phyloP scores from a whole-genome alignment of 2,888 invertebrate species.

The Epinotia brunnichana region DNA sequence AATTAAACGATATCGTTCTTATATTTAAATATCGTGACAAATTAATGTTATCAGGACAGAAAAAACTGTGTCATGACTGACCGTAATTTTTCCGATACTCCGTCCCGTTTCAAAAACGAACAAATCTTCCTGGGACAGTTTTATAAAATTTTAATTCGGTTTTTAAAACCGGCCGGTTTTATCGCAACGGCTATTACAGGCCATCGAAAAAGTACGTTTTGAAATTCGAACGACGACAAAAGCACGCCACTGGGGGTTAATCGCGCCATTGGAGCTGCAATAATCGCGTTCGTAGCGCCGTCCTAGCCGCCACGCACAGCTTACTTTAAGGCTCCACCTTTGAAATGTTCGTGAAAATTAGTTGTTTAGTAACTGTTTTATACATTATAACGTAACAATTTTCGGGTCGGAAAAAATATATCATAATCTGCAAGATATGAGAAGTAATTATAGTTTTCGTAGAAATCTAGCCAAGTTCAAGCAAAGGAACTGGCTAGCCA shows the following conservation, averaged over 20 bases:
- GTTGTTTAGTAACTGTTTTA: no score
- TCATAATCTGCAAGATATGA: no score
- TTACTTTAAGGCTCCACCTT: no score
- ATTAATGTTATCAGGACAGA: background rate
- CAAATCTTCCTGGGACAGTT: background rate
- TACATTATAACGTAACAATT: no score
- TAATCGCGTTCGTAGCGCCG: slow-evolving; percentile 65
- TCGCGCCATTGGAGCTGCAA: slow-evolving; percentile 68
- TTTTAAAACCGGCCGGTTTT: slow-evolving; percentile 40
- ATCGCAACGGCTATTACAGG: slow-evolving; percentile 41
- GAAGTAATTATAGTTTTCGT: no score
- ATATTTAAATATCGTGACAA: background rate
- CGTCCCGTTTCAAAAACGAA: slow-evolving; percentile 11
- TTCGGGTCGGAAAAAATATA: no score
- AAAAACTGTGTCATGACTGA: background rate
- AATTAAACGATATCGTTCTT: no score
- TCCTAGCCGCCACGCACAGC: slow-evolving; percentile 33
- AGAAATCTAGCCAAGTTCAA: no score
- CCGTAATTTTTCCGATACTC: background rate
- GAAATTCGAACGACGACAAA: slow-evolving; percentile 54
- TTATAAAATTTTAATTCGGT: slow-evolving; percentile 36
- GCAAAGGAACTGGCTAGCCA: no score
- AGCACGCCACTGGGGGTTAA: slow-evolving; percentile 63
- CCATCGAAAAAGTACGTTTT: slow-evolving; percentile 54
- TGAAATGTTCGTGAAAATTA: no score